Evolutionary conservation across 1,140 invertebrate genomes (phyloP), one percentile per base, ranked within the genome.

Genomic region (Popillia japonica): DNA sequence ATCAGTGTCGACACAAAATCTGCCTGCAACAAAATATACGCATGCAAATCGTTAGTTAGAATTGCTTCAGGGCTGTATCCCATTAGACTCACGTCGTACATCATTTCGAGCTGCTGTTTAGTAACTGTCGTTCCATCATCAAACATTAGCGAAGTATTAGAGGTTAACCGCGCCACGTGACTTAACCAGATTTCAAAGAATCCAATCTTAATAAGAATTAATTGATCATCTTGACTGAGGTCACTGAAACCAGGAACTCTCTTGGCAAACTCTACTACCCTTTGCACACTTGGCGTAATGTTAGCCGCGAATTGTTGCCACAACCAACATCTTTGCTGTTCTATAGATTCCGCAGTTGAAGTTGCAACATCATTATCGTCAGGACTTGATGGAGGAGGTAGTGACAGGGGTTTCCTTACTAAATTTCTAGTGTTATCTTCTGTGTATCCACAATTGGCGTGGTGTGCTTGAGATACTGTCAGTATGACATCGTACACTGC

Each of bases 151-250:
- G 92, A 92, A 77, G 92, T 90, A 78, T 96, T 93, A 3, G 91
- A 90, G n/a, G 96, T 94, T 87, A 97, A 91, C 74, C 94, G 91
- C 0, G 95, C 91, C 75, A 96, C 93, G 81, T 97, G 93, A 73
- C 94, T 93, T 76, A 98, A 89, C 97, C 98, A 99, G 73, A 99
- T 92, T 88, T 99, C 97, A 87, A 99, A 98, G 89, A 99, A 99
- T 42, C 96, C 97, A 82, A 96, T 91, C 89, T 99, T 98, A 82
- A 98, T 97, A 55, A 98, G 90, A 81, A 97, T 97, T 75, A 98
- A 89, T 87, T 98, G 96, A 88, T 98, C 96, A 83, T 98, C 96
- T 88, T 98, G 96, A 22, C 93, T 92, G 75, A 98, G 90, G 74
- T 93, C 92, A 83, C 92, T 91, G 88, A 98, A 98, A 79, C 96